Conservation (phyloP, 1,140 invertebrate species). For the Littorina saxatilis region DNA sequence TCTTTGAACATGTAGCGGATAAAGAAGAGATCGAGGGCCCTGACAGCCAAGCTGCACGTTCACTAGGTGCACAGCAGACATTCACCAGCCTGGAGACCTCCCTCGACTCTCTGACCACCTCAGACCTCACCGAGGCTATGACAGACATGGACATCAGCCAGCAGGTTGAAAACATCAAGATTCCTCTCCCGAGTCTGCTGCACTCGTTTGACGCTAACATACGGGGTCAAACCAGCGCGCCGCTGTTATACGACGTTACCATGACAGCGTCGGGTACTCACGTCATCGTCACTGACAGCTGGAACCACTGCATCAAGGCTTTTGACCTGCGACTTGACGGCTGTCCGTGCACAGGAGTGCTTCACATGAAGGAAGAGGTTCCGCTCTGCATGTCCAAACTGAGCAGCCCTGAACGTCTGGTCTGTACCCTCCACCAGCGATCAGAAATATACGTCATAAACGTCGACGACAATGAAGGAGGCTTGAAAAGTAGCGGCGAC, state of each 20-base stretch:
- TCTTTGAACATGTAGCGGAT: too few relatives aligned
- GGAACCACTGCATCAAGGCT: slow-evolving; percentile 32
- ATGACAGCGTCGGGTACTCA: not conserved
- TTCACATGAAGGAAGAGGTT: not conserved
- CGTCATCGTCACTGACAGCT: slow-evolving; percentile 31
- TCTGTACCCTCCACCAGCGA: slow-evolving; percentile 7
- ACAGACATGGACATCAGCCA: not conserved
- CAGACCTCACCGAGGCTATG: too few relatives aligned
- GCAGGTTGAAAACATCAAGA: not conserved
- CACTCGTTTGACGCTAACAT: slow-evolving; percentile 23
- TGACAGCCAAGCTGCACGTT: too few relatives aligned
- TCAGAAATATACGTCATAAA: not conserved
- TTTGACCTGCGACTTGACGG: slow-evolving; percentile 12
- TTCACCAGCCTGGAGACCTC: too few relatives aligned
- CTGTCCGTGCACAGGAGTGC: not conserved
- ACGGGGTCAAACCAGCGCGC: slow-evolving; percentile 1
- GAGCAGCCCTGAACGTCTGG: slow-evolving; percentile 7
- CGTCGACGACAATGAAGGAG: not conserved
- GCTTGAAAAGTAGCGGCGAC: not conserved
- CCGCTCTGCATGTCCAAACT: slow-evolving; percentile 28
- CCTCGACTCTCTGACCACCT: too few relatives aligned
- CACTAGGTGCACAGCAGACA: too few relatives aligned
- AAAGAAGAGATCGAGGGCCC: too few relatives aligned
- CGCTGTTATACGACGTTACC: slow-evolving; percentile 22
- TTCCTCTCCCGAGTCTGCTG: not conserved